These are phyloP conservation scores for Mirza zaza DNA, from an alignment of 2,113 vertebrate genomes.

Conservation along the genomic window DNA sequence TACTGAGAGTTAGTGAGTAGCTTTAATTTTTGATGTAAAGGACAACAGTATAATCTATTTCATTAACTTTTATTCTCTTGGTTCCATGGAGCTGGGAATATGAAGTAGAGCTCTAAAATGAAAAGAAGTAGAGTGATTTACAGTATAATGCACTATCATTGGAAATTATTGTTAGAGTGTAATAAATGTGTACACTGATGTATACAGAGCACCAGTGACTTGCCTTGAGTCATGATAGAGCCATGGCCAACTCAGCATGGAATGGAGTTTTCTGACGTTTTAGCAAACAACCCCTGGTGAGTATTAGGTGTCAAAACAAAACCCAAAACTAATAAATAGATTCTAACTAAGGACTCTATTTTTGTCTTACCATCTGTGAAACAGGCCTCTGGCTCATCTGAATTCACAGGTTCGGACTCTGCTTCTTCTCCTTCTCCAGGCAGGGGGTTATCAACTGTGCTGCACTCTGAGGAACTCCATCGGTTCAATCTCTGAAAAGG, in stretches of 20 bases:
- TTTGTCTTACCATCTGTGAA: constrained; percentile 90
- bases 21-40: background rate
- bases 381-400: constrained; percentile 91
- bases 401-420: constrained; percentile 86
- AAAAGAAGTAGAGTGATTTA: background rate
- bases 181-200: background rate
- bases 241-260: background rate
- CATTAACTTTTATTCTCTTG: background rate
- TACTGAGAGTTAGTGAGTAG: background rate
- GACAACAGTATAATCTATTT: background rate
- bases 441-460: constrained; percentile 90
- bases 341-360: background rate
- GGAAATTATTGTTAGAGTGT: background rate
- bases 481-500: constrained; percentile 85
- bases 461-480: constrained; percentile 94
- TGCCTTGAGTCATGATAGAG: background rate
- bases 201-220: background rate
- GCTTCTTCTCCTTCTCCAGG: constrained; percentile 87
- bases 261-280: background rate
- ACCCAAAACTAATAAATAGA: background rate
- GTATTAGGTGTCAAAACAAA: background rate
- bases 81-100: background rate
- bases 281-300: background rate
- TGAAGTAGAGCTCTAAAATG: background rate
- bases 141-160: background rate